These are phyloP conservation scores for Trissolcus japonicus DNA, from an alignment of 2,888 invertebrate species.

Conservation along the genomic window DNA sequence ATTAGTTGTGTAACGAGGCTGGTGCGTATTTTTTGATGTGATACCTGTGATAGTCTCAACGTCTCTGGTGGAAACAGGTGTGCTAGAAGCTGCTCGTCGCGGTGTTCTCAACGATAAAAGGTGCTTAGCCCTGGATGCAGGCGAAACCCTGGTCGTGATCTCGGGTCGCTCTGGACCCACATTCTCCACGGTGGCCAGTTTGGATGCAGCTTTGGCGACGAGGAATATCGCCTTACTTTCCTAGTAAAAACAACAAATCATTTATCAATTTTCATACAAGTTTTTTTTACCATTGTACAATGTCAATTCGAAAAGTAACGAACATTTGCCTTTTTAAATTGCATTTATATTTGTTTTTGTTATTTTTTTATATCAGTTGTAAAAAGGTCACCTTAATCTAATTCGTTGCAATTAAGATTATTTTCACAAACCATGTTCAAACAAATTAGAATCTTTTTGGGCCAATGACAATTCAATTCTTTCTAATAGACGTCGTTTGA, in stretches of 20 bases:
- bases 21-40: neutral
- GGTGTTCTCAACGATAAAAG: slow-evolving; percentile 74
- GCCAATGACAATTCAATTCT: too few species aligned
- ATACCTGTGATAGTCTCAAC: slow-evolving; percentile 84
- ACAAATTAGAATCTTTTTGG: too few species aligned
- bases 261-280: neutral
- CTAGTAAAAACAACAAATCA: slow-evolving; percentile 58
- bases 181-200: slow-evolving; percentile 89
- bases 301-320: neutral
- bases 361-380: neutral
- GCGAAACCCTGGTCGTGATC: slow-evolving; percentile 71
- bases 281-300: neutral
- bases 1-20: neutral
- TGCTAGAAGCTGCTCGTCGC: slow-evolving; percentile 72
- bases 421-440: too few species aligned
- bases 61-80: slow-evolving; percentile 77
- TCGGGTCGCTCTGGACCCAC: slow-evolving; percentile 83
- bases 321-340: neutral
- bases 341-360: neutral
- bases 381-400: neutral
- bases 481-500: too few species aligned
- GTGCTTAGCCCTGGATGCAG: slow-evolving; percentile 70
- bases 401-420: neutral
- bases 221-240: slow-evolving; percentile 75
- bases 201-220: slow-evolving; percentile 79